Evolutionary conservation across 37 sponge, comb jelly and placozoan species (phyloP).

Genomic region (Spongia lamella): DNA sequence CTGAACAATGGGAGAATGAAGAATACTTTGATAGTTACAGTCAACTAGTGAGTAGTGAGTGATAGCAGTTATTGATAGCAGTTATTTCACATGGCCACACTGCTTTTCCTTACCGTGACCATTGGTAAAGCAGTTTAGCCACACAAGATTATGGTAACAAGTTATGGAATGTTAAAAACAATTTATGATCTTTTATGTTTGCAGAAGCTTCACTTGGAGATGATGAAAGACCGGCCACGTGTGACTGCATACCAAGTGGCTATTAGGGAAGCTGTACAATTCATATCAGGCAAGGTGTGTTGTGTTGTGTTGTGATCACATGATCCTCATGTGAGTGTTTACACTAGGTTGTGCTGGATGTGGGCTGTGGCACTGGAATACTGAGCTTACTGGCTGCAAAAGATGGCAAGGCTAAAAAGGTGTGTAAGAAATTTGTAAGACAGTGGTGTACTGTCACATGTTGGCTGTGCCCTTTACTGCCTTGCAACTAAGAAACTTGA

Average conservation of each 20-base stretch:
- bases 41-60: constrained; percentile 50
- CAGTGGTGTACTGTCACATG: too few relatives aligned
- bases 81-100: too few relatives aligned
- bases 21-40: constrained; percentile 65
- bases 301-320: background rate
- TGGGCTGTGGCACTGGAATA: constrained; percentile 71
- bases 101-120: too few relatives aligned
- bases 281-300: constrained; percentile 41
- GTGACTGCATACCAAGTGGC: constrained; percentile 55
- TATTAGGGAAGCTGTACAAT: constrained; percentile 20
- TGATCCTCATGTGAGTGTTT: background rate
- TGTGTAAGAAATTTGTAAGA: background rate
- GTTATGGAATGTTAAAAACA: too few relatives aligned
- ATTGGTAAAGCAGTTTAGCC: too few relatives aligned
- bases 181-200: background rate
- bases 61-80: too few relatives aligned
- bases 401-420: constrained; percentile 46
- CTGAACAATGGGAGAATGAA: constrained; percentile 53
- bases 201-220: constrained; percentile 70
- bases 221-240: constrained; percentile 58
- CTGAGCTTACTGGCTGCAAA: constrained; percentile 58
- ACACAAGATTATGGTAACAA: too few relatives aligned
- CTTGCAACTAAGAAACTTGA: too few relatives aligned
- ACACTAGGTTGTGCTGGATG: constrained; percentile 60
- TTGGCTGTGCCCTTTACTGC: too few relatives aligned